Percentiles rank a stretch among this genome's conserved stretches.
Evolutionary conservation across 1,140 invertebrate genomes (phyloP).

Genomic region (Drosophila saltans): DNA sequence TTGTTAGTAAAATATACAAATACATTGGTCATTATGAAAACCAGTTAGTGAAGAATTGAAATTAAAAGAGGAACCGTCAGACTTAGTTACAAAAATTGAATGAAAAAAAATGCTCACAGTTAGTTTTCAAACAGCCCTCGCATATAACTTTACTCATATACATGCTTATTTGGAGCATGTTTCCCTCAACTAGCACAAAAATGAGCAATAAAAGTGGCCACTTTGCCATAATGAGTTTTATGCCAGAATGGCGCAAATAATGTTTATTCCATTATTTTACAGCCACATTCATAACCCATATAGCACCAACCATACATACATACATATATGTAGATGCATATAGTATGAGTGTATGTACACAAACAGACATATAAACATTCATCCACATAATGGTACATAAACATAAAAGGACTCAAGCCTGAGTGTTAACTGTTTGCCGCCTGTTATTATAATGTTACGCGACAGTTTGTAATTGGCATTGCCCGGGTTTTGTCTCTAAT

Average conservation of each 20-base stretch:
- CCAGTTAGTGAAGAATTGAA: no score
- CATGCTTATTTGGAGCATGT: constrained; percentile 12
- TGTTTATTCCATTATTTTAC: constrained; percentile 35
- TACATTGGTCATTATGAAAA: no score
- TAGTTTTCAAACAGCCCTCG: background rate
- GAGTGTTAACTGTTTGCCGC: background rate
- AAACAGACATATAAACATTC: background rate
- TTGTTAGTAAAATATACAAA: no score
- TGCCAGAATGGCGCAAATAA: constrained; percentile 28
- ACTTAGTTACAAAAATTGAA: no score
- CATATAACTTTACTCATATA: constrained; percentile 7
- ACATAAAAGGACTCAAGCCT: background rate
- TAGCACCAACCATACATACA: background rate
- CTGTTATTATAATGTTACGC: constrained; percentile 14
- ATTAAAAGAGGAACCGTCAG: no score
- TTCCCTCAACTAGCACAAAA: constrained; percentile 18
- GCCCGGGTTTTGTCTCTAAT: constrained; percentile 11
- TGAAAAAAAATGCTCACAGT: no score
- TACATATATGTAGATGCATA: constrained; percentile 7
- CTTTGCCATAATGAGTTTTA: constrained; percentile 51
- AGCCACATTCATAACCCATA: constrained; percentile 23
- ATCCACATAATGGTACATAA: background rate
- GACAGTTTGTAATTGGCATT: constrained; percentile 12
- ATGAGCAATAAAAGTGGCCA: constrained; percentile 47
- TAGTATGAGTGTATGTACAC: background rate